Percentiles rank a stretch among this genome's conserved stretches.
These are phyloP conservation scores for Danaus chrysippus DNA, from an alignment of 2,888 invertebrate genomes.

Conservation along the genomic window DNA sequence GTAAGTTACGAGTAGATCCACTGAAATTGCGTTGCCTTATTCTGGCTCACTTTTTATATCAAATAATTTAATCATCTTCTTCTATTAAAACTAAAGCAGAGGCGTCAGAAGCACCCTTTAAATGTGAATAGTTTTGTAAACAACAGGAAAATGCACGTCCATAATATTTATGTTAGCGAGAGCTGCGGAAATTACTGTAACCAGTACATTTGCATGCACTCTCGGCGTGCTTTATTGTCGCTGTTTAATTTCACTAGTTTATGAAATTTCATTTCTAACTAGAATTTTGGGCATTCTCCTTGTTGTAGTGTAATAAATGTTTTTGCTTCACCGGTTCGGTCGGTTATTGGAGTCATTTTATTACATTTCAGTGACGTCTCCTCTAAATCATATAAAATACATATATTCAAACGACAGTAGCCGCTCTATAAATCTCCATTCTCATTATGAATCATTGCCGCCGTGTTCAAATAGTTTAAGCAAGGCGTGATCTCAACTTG, in stretches of 20 bases:
- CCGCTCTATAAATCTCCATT: no score
- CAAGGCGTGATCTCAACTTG: not conserved
- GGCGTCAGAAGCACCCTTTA: not conserved
- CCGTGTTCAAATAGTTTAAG: not conserved
- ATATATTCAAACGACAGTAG: no score
- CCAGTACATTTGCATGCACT: constrained; percentile 43
- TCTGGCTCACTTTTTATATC: constrained; percentile 11
- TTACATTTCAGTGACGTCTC: not conserved
- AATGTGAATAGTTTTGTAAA: constrained; percentile 21
- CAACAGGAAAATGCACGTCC: constrained; percentile 32
- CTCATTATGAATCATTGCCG: no score
- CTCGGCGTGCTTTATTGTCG: constrained; percentile 39
- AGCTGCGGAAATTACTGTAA: constrained; percentile 42
- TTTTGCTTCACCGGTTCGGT: not conserved
- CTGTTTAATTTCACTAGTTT: constrained; percentile 38
- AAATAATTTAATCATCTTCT: no score
- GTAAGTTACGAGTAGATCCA: constrained; percentile 44
- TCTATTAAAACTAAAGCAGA: no score
- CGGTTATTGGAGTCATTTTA: not conserved
- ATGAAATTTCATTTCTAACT: constrained; percentile 24
- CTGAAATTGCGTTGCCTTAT: constrained; percentile 29
- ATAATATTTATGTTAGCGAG: constrained; percentile 31
- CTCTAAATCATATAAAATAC: not conserved
- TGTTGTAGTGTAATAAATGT: not conserved
- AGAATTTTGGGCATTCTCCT: constrained; percentile 4